These are phyloP conservation scores for Dryobotodes eremita DNA, from an alignment of 2,888 invertebrate genomes.

Conservation along the genomic window DNA sequence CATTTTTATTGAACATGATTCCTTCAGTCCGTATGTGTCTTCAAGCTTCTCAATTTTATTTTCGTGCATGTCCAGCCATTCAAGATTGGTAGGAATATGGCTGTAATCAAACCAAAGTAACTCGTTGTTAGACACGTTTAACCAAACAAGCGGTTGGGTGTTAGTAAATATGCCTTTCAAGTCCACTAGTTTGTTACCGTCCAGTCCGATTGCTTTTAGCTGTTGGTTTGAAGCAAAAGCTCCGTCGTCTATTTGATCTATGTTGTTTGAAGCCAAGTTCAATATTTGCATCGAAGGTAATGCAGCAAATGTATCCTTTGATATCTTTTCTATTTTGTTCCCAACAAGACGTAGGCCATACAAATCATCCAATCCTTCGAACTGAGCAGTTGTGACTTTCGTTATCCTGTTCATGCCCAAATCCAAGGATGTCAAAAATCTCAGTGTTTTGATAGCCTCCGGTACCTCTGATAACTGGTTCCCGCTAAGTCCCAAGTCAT, in stretches of 20 bases:
- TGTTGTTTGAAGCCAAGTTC: slow-evolving; percentile 95
- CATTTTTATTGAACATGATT: slow-evolving; percentile 93
- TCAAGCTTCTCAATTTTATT: slow-evolving; percentile 94
- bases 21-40: slow-evolving; percentile 93
- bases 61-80: slow-evolving; percentile 95
- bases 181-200: slow-evolving; percentile 94
- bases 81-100: slow-evolving; percentile 93
- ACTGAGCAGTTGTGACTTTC: slow-evolving; percentile 93
- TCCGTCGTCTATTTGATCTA: slow-evolving; percentile 94
- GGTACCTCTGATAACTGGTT: slow-evolving; percentile 94
- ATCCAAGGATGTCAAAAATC: slow-evolving; percentile 94
- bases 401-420: slow-evolving; percentile 95
- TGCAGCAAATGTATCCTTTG: slow-evolving; percentile 93
- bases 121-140: slow-evolving; percentile 95
- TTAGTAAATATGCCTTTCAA: slow-evolving; percentile 95
- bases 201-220: slow-evolving; percentile 94
- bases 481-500: slow-evolving; percentile 94
- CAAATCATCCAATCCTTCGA: slow-evolving; percentile 94
- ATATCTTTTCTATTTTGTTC: slow-evolving; percentile 94
- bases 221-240: slow-evolving; percentile 94
- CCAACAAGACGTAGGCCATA: slow-evolving; percentile 95
- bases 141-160: slow-evolving; percentile 94
- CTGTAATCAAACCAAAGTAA: slow-evolving; percentile 95
- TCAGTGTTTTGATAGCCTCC: slow-evolving; percentile 92
- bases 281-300: slow-evolving; percentile 94